A percentile compares a stretch with the other conserved stretches of the same genome.
Conservation (phyloP, 2,797 vertebrate genomes). For the Synaphobranchus kaupii region DNA sequence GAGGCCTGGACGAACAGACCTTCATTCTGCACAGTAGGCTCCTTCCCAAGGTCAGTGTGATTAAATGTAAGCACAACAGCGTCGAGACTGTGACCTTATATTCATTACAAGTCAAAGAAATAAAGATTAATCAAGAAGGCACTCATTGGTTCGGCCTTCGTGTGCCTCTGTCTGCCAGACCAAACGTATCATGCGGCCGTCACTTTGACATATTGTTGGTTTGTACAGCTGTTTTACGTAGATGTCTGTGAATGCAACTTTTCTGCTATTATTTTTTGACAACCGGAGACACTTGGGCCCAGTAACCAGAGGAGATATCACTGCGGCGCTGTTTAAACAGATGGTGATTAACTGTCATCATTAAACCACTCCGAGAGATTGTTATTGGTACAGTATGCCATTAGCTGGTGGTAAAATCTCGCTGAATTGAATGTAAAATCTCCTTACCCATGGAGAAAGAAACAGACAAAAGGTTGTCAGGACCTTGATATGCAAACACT, state of each 20-base stretch:
- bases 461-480: not conserved
- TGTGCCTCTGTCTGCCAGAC: not conserved
- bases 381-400: not conserved
- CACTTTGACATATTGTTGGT: constrained; percentile 28
- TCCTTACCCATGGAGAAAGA: not conserved
- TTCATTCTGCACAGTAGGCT: constrained; percentile 14
- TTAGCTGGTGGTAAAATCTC: constrained; percentile 2
- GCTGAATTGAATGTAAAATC: not conserved
- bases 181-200: constrained; percentile 12
- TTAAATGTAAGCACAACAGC: constrained; percentile 3
- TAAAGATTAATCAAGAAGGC: constrained; percentile 17
- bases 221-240: constrained; percentile 46
- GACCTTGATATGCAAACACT: constrained; percentile 23
- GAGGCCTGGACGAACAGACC: not conserved
- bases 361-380: not conserved
- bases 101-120: constrained; percentile 17
- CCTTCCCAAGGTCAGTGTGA: constrained; percentile 6
- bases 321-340: constrained; percentile 38
- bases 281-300: constrained; percentile 30
- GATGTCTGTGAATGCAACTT: constrained; percentile 37
- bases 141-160: not conserved
- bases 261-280: constrained; percentile 43
- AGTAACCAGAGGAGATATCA: constrained; percentile 17
- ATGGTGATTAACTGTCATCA: constrained; percentile 28
- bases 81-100: not conserved